phyloP scores from a whole-genome alignment of 1,140 invertebrate species.

The Drosophila bifasciata region DNA sequence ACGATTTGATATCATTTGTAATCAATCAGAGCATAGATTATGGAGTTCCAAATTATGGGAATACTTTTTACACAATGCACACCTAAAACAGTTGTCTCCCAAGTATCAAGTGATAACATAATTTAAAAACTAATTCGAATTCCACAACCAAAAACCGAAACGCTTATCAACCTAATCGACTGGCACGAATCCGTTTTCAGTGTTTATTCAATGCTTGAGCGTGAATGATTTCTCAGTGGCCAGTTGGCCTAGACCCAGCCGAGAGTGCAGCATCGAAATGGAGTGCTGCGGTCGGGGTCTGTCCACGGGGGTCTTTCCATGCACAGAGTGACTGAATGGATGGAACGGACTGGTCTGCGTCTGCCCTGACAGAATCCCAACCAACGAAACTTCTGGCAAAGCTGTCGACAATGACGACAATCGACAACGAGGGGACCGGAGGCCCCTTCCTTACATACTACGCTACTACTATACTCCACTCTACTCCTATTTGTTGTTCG shows the following conservation, averaged over 20 bases:
- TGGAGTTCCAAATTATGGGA: no score
- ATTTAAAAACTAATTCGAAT: no score
- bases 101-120: no score
- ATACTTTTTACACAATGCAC: no score
- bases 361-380: constrained; percentile 56
- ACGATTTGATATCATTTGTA: constrained; percentile 48
- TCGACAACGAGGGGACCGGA: constrained; percentile 14
- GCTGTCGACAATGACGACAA: constrained; percentile 43
- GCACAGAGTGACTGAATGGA: constrained; percentile 34
- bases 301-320: constrained; percentile 46
- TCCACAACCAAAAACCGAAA: neutral
- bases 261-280: constrained; percentile 24
- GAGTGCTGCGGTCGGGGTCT: constrained; percentile 22
- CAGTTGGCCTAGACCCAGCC: constrained; percentile 16
- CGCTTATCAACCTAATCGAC: constrained; percentile 7
- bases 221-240: constrained; percentile 55
- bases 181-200: constrained; percentile 25
- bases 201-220: constrained; percentile 6
- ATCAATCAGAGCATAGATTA: neutral
- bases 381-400: constrained; percentile 62
- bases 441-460: constrained; percentile 11
- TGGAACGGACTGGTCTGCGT: constrained; percentile 11
- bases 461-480: no score
- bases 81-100: no score
- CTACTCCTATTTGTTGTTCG: neutral